Base-by-base conservation (phyloP, 2,797 vertebrate genomes). In the Odontamblyopus lacepedii region DNA sequence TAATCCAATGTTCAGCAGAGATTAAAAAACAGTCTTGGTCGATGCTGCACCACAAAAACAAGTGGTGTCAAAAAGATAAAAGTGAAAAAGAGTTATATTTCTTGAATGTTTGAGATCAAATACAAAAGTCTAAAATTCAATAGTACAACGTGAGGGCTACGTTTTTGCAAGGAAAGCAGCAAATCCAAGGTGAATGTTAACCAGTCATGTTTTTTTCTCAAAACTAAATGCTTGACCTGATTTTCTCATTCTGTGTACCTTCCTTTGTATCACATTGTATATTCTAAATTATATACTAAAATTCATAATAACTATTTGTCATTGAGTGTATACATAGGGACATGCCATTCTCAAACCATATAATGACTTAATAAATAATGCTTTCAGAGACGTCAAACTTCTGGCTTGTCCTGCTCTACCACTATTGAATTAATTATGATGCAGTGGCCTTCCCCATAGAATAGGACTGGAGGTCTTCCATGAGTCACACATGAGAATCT, bases 61-160 rank as follows among this genome's bases (percentile, higher is more conserved):
- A 67, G 65, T 32, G 50, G 16, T 67, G 27, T n/a, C 32, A 55
- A 32, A 48, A 67, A 67, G 65, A 67, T 67, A 53, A 67, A 67
- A 67, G 65, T 8, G 2, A 60, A n/a, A 67, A 18, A 67, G 19
- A 53, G 48, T 29, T 67, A 19, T 55, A 30, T 29, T 53, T 63
- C 29, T 67, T 67, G 27, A 53, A 67, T 67, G 27, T 67, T 67
- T 32, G 8, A 55, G 65, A 67, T 67, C 65, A 67, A 67, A 67
- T 53, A 32, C 8, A 67, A 67, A 64, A 27, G 57, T 70, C 23
- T 5, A 30, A 67, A 67, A 67, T 53, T 29, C 64, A 67, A 67
- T 67, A 67, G 27, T 16, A 50, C 50, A 53, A 53, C 27, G 27
- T 67, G 56, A 66, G 55, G 15, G 53, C 29, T 57, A n/a, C 2